Percentiles rank a stretch among this genome's conserved stretches.
phyloP scores from a whole-genome alignment of 2,797 vertebrate species.

The Euphonia xanthogaster region DNA sequence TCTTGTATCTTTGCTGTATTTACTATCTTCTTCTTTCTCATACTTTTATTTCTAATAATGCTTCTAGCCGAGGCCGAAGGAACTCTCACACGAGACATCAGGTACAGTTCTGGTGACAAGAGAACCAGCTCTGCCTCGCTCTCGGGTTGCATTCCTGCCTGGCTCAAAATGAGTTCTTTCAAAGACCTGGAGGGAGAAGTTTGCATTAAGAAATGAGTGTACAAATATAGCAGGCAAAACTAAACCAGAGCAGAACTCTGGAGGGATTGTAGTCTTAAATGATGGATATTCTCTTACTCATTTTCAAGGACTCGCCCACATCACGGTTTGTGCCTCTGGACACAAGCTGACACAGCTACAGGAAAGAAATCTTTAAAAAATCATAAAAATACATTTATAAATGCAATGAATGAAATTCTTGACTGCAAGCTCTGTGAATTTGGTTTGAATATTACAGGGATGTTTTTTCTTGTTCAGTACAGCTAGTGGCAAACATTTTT shows the following conservation, averaged over 20 bases:
- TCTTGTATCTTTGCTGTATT: conserved; percentile 77
- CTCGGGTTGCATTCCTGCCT: conserved; percentile 35
- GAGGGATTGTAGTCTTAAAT: neutral
- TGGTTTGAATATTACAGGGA: neutral
- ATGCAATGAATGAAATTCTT: neutral
- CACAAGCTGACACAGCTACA: neutral
- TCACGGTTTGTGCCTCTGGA: neutral
- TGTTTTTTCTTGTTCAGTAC: neutral
- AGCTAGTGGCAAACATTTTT: neutral
- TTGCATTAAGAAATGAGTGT: conserved; percentile 70
- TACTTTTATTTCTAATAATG: conserved; percentile 78
- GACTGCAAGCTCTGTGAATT: neutral
- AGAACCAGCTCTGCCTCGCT: neutral
- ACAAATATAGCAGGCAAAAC: neutral
- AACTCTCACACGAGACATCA: conserved; percentile 98
- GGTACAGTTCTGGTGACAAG: conserved; percentile 82
- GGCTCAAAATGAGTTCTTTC: conserved; percentile 29
- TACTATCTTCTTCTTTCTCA: conserved; percentile 77
- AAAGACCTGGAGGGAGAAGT: conserved; percentile 58
- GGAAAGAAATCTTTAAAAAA: neutral
- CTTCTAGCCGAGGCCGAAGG: conserved; percentile 96
- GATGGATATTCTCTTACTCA: neutral
- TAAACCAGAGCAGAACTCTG: neutral
- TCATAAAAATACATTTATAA: neutral
- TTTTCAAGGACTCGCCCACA: neutral